Percentiles rank a stretch among this genome's conserved stretches.
Evolutionary conservation across 2,888 invertebrate genomes (phyloP).

Genomic region (Amphipyra berbera): DNA sequence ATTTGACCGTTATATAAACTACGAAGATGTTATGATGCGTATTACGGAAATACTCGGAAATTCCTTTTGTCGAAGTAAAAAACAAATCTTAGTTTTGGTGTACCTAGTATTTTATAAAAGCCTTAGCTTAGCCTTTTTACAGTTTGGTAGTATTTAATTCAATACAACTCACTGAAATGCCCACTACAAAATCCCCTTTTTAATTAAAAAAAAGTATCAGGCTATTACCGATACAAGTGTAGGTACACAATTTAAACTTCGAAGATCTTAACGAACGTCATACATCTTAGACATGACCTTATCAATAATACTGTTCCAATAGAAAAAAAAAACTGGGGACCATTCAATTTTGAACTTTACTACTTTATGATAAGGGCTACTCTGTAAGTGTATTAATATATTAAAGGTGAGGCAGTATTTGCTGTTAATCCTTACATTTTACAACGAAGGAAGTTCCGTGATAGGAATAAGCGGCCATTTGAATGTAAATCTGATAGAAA

Average conservation of each 20-base stretch:
- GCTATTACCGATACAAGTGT: constrained; percentile 10
- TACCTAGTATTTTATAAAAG: no score
- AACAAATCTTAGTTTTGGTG: no score
- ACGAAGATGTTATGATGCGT: not conserved
- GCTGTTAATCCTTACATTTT: constrained; percentile 26
- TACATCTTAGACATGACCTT: constrained; percentile 51
- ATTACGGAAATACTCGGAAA: not conserved
- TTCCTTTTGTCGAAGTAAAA: no score
- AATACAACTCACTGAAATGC: not conserved
- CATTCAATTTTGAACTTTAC: constrained; percentile 27
- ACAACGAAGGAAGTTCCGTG: constrained; percentile 45
- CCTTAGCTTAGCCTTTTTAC: no score
- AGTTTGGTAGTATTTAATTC: no score
- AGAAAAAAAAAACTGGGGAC: constrained; percentile 8
- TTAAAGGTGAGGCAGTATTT: constrained; percentile 24
- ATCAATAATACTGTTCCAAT: constrained; percentile 31
- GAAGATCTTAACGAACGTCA: constrained; percentile 37
- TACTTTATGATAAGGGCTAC: not conserved
- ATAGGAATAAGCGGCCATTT: constrained; percentile 32
- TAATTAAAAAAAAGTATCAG: constrained; percentile 21
- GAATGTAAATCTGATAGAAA: constrained; percentile 49
- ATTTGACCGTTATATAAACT: no score
- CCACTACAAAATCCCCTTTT: not conserved
- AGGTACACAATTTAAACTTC: constrained; percentile 27
- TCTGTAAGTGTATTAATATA: not conserved